Percentiles rank a stretch among this genome's conserved stretches.
phyloP scores from a whole-genome alignment of 2,113 vertebrate species.

The Oostethus manadensis region DNA sequence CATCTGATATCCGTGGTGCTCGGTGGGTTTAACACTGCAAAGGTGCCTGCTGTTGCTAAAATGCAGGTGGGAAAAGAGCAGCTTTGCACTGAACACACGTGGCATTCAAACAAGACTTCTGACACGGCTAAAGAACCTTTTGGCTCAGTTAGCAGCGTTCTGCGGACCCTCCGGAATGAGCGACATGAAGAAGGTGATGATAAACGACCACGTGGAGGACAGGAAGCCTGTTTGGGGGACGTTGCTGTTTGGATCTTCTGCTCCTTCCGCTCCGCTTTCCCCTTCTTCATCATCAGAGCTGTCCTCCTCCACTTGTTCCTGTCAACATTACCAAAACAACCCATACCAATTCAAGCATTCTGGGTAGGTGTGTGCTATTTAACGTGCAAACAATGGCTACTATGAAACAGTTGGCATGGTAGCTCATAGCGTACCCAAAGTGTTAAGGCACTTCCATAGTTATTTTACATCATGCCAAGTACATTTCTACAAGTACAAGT shows the following conservation, averaged over 20 bases:
- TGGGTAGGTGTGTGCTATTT: no score
- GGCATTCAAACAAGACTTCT: neutral
- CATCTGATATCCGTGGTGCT: neutral
- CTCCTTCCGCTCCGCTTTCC: constrained; percentile 78
- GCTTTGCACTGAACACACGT: neutral
- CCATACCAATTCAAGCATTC: no score
- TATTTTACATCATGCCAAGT: no score
- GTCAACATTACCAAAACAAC: neutral
- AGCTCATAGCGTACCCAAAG: no score
- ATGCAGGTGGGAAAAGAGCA: neutral
- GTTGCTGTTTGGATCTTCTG: constrained; percentile 68
- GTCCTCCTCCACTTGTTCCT: constrained; percentile 89
- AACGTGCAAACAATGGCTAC: no score
- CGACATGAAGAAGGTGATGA: constrained; percentile 94
- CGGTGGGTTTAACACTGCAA: neutral
- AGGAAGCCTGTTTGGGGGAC: constrained; percentile 79
- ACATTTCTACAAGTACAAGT: no score
- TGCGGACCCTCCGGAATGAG: constrained; percentile 92
- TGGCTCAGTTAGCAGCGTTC: constrained; percentile 84
- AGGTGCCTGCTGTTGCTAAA: no score
- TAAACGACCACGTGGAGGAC: constrained; percentile 92
- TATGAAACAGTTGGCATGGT: no score
- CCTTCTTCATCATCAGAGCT: constrained; percentile 70
- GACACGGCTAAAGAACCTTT: neutral
- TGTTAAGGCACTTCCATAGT: no score